Evolutionary conservation across 1,140 invertebrate genomes (phyloP).

Genomic region (Heliconius hewitsoni): DNA sequence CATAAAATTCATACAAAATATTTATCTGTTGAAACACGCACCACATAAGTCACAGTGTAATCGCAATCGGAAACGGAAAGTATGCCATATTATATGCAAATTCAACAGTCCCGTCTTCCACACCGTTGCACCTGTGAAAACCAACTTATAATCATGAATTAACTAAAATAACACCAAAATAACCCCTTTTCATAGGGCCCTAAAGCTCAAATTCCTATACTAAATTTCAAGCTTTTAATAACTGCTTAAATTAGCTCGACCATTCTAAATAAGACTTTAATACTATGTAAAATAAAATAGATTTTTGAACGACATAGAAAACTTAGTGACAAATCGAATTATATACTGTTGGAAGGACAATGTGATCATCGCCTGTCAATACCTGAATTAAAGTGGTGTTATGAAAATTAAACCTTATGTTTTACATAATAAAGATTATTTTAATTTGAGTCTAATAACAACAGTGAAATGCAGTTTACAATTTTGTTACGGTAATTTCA

Average conservation of each 20-base stretch:
- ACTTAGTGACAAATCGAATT: conserved; percentile 71
- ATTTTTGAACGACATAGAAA: conserved; percentile 43
- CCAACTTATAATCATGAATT: conserved; percentile 55
- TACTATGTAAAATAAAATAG: conserved; percentile 41
- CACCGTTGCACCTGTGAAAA: conserved; percentile 71
- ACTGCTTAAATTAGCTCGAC: conserved; percentile 3
- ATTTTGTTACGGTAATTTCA: neutral
- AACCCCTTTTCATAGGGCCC: conserved; percentile 25
- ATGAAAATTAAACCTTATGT: conserved; percentile 41
- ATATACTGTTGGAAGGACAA: conserved; percentile 65
- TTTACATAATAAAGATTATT: conserved; percentile 30
- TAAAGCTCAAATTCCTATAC: conserved; percentile 28
- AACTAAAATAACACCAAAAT: conserved; percentile 32
- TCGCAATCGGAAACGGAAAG: conserved; percentile 70
- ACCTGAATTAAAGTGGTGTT: conserved; percentile 4
- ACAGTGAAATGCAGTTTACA: conserved; percentile 7
- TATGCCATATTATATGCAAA: conserved; percentile 72
- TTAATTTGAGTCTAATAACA: neutral
- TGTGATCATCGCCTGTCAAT: conserved; percentile 59
- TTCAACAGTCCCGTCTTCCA: conserved; percentile 73
- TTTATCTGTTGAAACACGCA: conserved; percentile 23
- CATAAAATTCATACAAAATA: conserved; percentile 9
- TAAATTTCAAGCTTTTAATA: conserved; percentile 19
- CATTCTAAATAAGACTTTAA: conserved; percentile 25
- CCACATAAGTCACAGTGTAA: conserved; percentile 47